These are phyloP conservation scores for Xestobium rufovillosum DNA, from an alignment of 2,888 invertebrate species.

Conservation along the genomic window DNA sequence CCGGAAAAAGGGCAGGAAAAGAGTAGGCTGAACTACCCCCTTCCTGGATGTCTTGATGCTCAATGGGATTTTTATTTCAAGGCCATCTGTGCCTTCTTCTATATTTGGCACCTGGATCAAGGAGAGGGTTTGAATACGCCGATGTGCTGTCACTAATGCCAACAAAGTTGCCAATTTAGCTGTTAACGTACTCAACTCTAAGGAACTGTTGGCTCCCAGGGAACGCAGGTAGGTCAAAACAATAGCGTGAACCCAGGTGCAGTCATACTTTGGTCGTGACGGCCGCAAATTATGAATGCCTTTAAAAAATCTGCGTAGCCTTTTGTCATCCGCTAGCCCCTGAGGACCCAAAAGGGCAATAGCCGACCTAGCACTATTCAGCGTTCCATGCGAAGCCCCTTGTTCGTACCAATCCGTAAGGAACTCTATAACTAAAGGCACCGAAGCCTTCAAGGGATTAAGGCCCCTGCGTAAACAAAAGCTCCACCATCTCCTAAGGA, in stretches of 20 bases:
- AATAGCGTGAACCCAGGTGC: conserved; percentile 22
- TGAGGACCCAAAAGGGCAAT: too few relatives aligned
- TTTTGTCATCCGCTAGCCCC: neutral
- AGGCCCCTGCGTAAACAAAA: conserved; percentile 16
- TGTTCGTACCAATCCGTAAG: too few relatives aligned
- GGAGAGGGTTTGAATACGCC: conserved; percentile 11
- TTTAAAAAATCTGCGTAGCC: conserved; percentile 16
- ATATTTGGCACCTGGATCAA: conserved; percentile 4
- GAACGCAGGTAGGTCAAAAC: conserved; percentile 19
- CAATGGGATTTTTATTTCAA: conserved; percentile 5
- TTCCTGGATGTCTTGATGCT: conserved; percentile 5
- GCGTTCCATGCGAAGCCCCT: conserved; percentile 8
- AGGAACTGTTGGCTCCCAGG: conserved; percentile 16
- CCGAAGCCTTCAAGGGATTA: conserved; percentile 7
- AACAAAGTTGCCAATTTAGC: conserved; percentile 9
- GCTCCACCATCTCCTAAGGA: conserved; percentile 6
- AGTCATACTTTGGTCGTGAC: conserved; percentile 18
- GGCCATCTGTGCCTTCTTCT: neutral
- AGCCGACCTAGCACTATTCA: conserved; percentile 8
- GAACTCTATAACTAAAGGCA: conserved; percentile 4
- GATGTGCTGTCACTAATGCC: conserved; percentile 9
- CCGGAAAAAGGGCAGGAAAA: conserved; percentile 6
- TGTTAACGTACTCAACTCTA: conserved; percentile 11
- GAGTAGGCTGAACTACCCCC: conserved; percentile 3
- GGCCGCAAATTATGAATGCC: conserved; percentile 21